Base-by-base conservation (phyloP, 1,140 invertebrate species). In the Drosophila suzukii region DNA sequence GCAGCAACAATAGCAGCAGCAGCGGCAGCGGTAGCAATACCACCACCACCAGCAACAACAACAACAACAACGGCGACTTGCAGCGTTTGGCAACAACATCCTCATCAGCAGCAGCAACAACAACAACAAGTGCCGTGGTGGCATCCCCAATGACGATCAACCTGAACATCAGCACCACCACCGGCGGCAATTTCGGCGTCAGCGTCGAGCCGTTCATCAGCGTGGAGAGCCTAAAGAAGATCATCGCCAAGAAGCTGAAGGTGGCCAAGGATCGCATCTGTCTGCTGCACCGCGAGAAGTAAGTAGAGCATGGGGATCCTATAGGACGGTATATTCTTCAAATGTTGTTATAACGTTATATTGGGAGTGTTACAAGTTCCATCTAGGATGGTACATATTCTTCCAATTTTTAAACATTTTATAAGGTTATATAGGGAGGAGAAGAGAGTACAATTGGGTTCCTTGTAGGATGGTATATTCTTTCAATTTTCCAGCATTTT, bases 251-350 rank as follows among this genome's bases (percentile, higher is more conserved):
- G 93, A 96, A 95, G 92, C 94, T 98, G 65, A 97, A 97, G 94
- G 96, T 98, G 90, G 95, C 96, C 74, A 97, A 97, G 93, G 97
- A 98, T 93, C 95, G 97, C 90, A 98, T 98, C 93, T 97, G 97
- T 92, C 94, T 98, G 83, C 94, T 98, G 61, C 96, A 98, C 93
- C 95, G 96, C 79, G 97, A 98, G 93, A 97, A 97, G 97, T 98
- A 93, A 95, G 94, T 94, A 88, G 27, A 32, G n/a, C n/a, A 15
- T 3, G 36, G 36, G 11, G 13, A n/a, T 12, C 10, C 36, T n/a
- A 1, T 34, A 10, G 32, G 32, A 10, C 1, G 32, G 32, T 36
- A 10, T 36, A 36, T 0, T 30, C 6, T 30, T 30, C 27, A 0
- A 30, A 3, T 30, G 4, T 30, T 30, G 2, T 6, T 3, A 30